Evolutionary conservation across 2,888 invertebrate species (phyloP), one percentile per base, ranked within the genome.

Genomic region (Cephus pulcher): DNA sequence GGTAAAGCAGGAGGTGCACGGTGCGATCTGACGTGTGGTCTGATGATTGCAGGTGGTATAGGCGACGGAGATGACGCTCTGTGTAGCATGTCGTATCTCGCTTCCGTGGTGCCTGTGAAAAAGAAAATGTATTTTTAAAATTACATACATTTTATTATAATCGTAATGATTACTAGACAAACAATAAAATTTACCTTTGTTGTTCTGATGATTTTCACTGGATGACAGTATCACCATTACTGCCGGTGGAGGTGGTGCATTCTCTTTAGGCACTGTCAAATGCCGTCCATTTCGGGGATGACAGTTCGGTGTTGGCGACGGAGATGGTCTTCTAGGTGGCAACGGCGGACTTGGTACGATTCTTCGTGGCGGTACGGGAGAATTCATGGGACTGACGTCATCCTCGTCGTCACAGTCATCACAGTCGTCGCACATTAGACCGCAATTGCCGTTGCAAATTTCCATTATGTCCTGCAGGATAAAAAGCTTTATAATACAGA

Each of bases 261-360:
- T 92, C 82, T 93, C 92, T 82, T 92, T 92, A 9, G 92, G 92
- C 37, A 92, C 92, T 3, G 90, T 91, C 32, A 92, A 81, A 77
- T 92, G 92, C 78, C 90, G 87, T 75, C 88, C 87, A 77, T 90
- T 91, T 78, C 89, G 83, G 6, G 84, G 80, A 68, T 90, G 89
- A 82, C 85, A 88, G 77, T 84, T 86, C 0, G 88, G 86, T 15
- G 88, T 88, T 0, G 91, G 91, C 23, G 90, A 90, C 3, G 94
- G 94, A 1, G 94, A 94, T 40, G 92, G 93, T 83, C 93, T 92
- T 80, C 95, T 89, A 0, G 95, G 95, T 12, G 95, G 95, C 77
- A 95, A 92, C 11, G 95, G 95, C 11, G 95, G 95, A 80, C 91
- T 90, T 68, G 91, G 89, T 12, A 89, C 89, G 34, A 89, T 87